Base-by-base conservation (phyloP, 23 tunicate genomes). In the Clavelina lepadiformis region DNA sequence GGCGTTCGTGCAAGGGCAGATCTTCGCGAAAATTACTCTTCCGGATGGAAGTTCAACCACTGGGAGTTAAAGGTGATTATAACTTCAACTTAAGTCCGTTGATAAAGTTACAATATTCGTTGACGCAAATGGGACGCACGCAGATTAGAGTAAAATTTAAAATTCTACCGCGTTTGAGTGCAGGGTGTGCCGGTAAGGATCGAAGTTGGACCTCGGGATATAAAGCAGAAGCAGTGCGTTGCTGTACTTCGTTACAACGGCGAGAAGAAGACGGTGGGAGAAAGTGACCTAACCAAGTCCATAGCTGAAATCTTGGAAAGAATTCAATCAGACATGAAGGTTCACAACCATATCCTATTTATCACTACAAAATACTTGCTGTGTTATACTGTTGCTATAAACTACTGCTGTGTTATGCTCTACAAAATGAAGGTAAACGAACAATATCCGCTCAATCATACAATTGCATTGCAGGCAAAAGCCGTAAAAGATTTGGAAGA, bases 11-110 rank as follows among this genome's bases (percentile, higher is more conserved):
- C 85, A 1, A 72, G 77, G 35, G 76, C 64, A 6, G 98, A 91
- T 61, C 1, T 35, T 2, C 49, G 98, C 27, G 92, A 77, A 7
- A 82, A 91, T 54, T 82, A 91, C 46, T 76, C 91, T 21, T 92
- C 98, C 3, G 98, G 98, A 21, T 91, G 98, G 98, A 91, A 91
- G 57, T 91, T 91, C 46, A 91, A 91, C 35, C 91, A 91, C 71
- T 91, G 98, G 98, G 98, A 91, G 36, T 35, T 91, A 45, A 89
- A 89, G 83, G 97, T 89, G 11, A 35, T 52, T 3, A 8, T n/a
- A n/a, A n/a, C n/a, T n/a, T n/a, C n/a, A n/a, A n/a, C n/a, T n/a
- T n/a, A n/a, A n/a, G n/a, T n/a, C n/a, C n/a, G n/a, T n/a, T n/a
- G n/a, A n/a, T 33, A 18, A 13, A 13, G 50, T 44, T n/a, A n/a